Percentiles rank a stretch among this genome's conserved stretches.
Evolutionary conservation across 2,797 vertebrate genomes (phyloP).

Genomic region (Zonotrichia albicollis): DNA sequence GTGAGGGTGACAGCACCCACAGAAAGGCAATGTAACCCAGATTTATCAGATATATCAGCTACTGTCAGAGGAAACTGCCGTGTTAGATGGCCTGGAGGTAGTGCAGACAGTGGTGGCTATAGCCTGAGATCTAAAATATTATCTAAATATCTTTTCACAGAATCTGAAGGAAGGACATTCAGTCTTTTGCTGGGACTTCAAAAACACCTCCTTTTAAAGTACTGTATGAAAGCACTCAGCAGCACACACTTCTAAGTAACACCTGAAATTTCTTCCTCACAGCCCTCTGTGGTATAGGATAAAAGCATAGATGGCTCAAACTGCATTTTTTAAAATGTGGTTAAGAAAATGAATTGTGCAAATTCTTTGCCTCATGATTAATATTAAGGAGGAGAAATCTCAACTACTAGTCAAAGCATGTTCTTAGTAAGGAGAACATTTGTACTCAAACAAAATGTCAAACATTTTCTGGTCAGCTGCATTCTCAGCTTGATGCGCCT

Average conservation of each 20-base stretch:
- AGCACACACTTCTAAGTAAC: not conserved
- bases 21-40: not conserved
- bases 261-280: not conserved
- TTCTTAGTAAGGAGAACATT: conserved; percentile 59
- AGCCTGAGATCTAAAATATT: not conserved
- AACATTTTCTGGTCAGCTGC: conserved; percentile 56
- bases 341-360: conserved; percentile 4
- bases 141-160: conserved; percentile 37
- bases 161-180: not conserved
- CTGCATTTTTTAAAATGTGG: not conserved
- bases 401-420: conserved; percentile 23
- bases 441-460: conserved; percentile 61
- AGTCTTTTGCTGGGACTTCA: not conserved
- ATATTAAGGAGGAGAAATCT: conserved; percentile 37
- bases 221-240: not conserved
- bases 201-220: not conserved
- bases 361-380: conserved; percentile 11
- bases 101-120: fast-evolving
- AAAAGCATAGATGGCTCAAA: not conserved
- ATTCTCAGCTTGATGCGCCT: conserved; percentile 61
- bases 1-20: not conserved
- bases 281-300: not conserved
- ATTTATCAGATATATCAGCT: not conserved
- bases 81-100: not conserved
- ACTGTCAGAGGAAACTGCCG: not conserved